Evolutionary conservation across 2,888 invertebrate species (phyloP), one percentile per base, ranked within the genome.

Genomic region (Heliconius hortense): DNA sequence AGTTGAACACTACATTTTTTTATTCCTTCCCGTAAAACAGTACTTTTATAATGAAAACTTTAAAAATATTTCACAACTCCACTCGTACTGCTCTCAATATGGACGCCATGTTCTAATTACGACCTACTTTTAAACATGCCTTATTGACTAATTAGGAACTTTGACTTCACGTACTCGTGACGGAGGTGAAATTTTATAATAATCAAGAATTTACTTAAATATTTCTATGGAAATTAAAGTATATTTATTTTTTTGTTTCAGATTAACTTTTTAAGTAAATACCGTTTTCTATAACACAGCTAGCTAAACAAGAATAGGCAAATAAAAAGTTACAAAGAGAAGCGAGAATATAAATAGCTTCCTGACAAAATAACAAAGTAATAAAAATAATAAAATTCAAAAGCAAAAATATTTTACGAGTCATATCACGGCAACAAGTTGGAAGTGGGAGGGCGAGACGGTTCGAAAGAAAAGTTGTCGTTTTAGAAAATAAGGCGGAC

Each of bases 371-470:
- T 35, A 56, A 56, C 10, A 56, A 21, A 63, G 70, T 70, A 72
- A 72, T 67, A 72, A 60, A 56, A 75, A 72, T 67, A 68, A 66
- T 71, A 64, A 59, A 66, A 56, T 35, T 15, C 31, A 60, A 66
- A 60, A 66, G n/a, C 67, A 60, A 48, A 72, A 71, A 43, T 43
- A 60, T 62, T 71, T 71, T 71, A 71, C 60, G 26, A 71, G 71
- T 71, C 71, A 71, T 71, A 71, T 71, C 71, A 62, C 71, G 71
- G 59, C 60, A 71, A 71, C 59, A 71, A 71, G 71, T 62, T 71
- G 60, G 26, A 43, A 71, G 62, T 71, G 28, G 26, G 24, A 71
- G 60, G 60, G 71, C 59, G 24, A 59, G 71, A 59, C 60, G 26
- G 39, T 21, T 71, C 26, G 18, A 71, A 71, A 39, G 60, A 43